Evolutionary conservation across 2,797 vertebrate species (phyloP).

Genomic region (Pantherophis vulpinus): DNA sequence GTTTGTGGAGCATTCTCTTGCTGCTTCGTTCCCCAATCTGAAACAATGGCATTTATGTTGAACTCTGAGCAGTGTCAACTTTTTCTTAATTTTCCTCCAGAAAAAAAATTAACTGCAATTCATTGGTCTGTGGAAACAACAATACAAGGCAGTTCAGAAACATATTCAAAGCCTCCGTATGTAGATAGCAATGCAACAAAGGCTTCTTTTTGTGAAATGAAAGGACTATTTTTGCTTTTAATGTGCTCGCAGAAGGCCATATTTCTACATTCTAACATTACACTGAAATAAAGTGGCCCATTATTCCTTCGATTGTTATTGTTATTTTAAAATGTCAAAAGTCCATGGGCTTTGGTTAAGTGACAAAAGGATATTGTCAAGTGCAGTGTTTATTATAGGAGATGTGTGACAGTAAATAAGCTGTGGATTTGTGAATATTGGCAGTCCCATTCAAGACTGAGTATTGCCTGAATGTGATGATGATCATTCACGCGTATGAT

Average conservation of each 20-base stretch:
- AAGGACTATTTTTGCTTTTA: slow-evolving; percentile 45
- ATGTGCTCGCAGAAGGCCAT: slow-evolving; percentile 41
- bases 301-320: slow-evolving; percentile 57
- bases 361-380: slow-evolving; percentile 2
- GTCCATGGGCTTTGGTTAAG: slow-evolving; percentile 45
- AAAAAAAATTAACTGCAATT: slow-evolving; percentile 40
- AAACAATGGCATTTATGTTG: not conserved
- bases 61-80: not conserved
- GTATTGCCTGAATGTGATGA: not conserved
- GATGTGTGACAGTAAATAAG: not conserved
- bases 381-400: slow-evolving; percentile 1
- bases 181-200: slow-evolving; percentile 48
- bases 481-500: not conserved
- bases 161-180: slow-evolving; percentile 54
- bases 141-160: slow-evolving; percentile 47
- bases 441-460: not conserved
- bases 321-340: slow-evolving; percentile 61
- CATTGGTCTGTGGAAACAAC: slow-evolving; percentile 50
- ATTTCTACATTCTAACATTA: slow-evolving; percentile 47
- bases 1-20: not conserved
- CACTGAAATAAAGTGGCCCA: slow-evolving; percentile 54
- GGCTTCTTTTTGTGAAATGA: slow-evolving; percentile 51
- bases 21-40: not conserved
- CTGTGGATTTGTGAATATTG: not conserved
- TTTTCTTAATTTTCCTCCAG: slow-evolving; percentile 18